These are phyloP conservation scores for Frieseomelitta varia DNA, from an alignment of 1,140 invertebrate genomes.

Conservation along the genomic window DNA sequence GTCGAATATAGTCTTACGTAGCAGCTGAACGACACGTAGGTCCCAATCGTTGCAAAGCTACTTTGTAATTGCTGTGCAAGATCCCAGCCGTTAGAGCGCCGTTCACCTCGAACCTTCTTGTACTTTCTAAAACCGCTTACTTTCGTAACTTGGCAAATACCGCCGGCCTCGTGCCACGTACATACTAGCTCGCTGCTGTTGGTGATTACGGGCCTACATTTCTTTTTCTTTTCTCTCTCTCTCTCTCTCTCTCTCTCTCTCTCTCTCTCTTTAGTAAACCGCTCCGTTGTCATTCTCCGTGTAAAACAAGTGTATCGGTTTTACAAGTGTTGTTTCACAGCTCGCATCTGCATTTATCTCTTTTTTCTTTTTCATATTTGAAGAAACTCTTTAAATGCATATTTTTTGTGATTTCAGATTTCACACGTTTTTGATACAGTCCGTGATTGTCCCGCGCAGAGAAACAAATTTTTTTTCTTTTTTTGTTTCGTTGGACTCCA, in stretches of 20 bases:
- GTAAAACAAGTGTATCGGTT: conserved; percentile 3
- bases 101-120: conserved; percentile 75
- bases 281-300: conserved; percentile 20
- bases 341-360: not conserved
- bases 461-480: not conserved
- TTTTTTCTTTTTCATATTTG: not conserved
- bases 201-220: conserved; percentile 25
- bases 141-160: conserved; percentile 77
- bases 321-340: not conserved
- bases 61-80: conserved; percentile 54
- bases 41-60: conserved; percentile 42
- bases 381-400: not conserved
- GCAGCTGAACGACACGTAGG: not conserved
- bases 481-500: not conserved
- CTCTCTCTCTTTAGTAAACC: not conserved
- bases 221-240: conserved; percentile 1
- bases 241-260: not conserved
- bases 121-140: conserved; percentile 82
- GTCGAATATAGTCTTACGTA: conserved; percentile 7
- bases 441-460: not conserved
- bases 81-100: conserved; percentile 63
- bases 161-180: conserved; percentile 45
- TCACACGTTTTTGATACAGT: not conserved
- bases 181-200: conserved; percentile 12
- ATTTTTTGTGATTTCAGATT: not conserved